Evolutionary conservation across 2,888 invertebrate species (phyloP), one percentile per base, ranked within the genome.

Genomic region (Galerucella nymphaeae): DNA sequence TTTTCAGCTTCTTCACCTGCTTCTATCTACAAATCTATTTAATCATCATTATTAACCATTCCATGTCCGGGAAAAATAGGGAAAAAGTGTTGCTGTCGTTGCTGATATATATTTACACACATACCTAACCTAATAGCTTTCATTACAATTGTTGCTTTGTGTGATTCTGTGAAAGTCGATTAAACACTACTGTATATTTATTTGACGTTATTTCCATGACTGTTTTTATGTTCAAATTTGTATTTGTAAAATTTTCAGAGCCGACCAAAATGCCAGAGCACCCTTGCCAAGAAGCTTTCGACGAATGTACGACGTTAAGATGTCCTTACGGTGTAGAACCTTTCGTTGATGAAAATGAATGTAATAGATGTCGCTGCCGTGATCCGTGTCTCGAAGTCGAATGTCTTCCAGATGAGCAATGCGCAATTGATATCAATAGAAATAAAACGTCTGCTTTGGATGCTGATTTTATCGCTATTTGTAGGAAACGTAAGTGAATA

Each of bases 261-360:
- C 59, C 61, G 42, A 77, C 77, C 8, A 77, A 77, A 87, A 87
- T 70, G 87, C 87, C 77, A 10, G 66, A 75, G 41, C 77, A 73
- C 45, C 75, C 79, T 62, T 93, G 94, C 81, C 88, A 88, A 66
- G 85, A 84, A 50, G 90, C 89, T 79, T 88, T 87, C 59, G 89
- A 89, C 23, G 90, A 93, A 80, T 95, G 95, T 82, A 85, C 85
- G 0, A 85, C 86, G 0, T 83, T 93, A 16, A 89, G 89, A 13
- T 96, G 96, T 85, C 90, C 91, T 5, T 93, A 93, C 82, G 95
- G 95, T 9, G 86, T 92, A 2, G 90, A 91, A 71, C 90, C 91
- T 23, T 90, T 87, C 76, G 88, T 91, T 0, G 91, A 90, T 81
- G 81, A 86, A 66, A 84, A 89, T 58, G 91, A 91, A 57, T 96